Conservation (phyloP, 2,888 invertebrate species). For the Catonia carolina region DNA sequence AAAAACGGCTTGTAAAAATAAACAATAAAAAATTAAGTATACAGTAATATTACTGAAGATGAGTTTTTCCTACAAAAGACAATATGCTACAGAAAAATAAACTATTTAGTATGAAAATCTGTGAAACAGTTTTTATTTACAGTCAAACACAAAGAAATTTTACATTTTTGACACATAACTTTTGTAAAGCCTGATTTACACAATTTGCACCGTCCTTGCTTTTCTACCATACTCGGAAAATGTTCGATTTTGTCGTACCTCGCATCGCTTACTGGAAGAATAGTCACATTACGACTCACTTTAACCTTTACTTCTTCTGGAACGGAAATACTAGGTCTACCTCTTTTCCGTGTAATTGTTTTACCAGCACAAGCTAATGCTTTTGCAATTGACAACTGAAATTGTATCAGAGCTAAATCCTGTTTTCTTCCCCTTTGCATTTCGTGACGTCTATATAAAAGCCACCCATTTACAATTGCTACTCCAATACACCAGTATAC, state of each 20-base stretch:
- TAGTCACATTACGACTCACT: conserved; percentile 12
- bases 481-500: conserved; percentile 28
- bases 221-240: not conserved
- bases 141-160: conserved; percentile 6
- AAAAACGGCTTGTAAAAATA: too few species aligned
- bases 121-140: conserved; percentile 12
- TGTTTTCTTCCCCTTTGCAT: not conserved
- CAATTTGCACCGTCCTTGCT: conserved; percentile 12
- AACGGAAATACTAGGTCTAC: not conserved
- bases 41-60: too few species aligned
- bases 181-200: conserved; percentile 1
- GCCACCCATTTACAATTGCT: conserved; percentile 31
- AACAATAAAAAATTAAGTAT: too few species aligned
- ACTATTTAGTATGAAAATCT: too few species aligned
- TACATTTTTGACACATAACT: conserved; percentile 18
- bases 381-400: not conserved
- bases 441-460: conserved; percentile 16
- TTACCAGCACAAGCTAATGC: not conserved
- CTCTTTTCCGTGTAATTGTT: conserved; percentile 8
- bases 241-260: conserved; percentile 15
- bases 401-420: not conserved
- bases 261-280: conserved; percentile 9
- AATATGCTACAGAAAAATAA: too few species aligned
- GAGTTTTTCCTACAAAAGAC: too few species aligned
- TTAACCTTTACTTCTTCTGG: not conserved